Percentiles rank a stretch among this genome's conserved stretches.
phyloP scores from a whole-genome alignment of 2,888 invertebrate species.

The Nesidiocoris tenuis region DNA sequence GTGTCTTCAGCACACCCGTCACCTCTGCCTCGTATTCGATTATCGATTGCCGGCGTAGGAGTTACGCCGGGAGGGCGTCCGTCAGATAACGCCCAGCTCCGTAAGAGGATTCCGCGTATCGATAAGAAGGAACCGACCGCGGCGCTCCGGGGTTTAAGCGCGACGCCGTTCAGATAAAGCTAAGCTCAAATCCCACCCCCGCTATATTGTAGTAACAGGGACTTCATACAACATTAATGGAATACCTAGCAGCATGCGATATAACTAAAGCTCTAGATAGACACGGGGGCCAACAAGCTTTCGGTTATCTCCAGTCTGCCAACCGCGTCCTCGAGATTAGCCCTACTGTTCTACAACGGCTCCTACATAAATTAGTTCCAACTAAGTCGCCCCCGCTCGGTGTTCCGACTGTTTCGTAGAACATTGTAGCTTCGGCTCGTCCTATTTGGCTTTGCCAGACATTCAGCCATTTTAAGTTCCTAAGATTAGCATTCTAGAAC shows the following conservation, averaged over 20 bases:
- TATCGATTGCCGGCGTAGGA: not conserved
- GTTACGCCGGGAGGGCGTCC: not conserved
- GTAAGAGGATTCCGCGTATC: not conserved
- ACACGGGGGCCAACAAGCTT: slow-evolving; percentile 43
- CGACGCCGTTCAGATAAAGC: not conserved
- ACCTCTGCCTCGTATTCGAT: too few relatives aligned
- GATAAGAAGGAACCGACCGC: not conserved
- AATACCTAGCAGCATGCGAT: not conserved
- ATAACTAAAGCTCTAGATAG: slow-evolving; percentile 24
- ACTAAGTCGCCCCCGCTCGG: slow-evolving; percentile 15
- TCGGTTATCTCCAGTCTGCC: slow-evolving; percentile 41
- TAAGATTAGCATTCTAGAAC: too few relatives aligned
- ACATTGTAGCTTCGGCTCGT: not conserved
- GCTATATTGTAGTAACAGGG: not conserved
- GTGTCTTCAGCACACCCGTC: too few relatives aligned
- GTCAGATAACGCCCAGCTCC: not conserved
- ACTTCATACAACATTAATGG: slow-evolving; percentile 42
- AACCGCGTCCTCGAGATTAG: slow-evolving; percentile 38
- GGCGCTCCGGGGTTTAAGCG: not conserved
- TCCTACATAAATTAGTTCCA: slow-evolving; percentile 41
- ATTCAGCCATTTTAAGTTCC: too few relatives aligned
- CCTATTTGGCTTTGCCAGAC: not conserved
- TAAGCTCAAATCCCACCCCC: not conserved
- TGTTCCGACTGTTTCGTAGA: slow-evolving; percentile 6
- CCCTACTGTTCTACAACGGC: slow-evolving; percentile 40